Evolutionary conservation across 2,113 vertebrate species (phyloP), one percentile per base, ranked within the genome.

Genomic region (Hemiscyllium ocellatum): DNA sequence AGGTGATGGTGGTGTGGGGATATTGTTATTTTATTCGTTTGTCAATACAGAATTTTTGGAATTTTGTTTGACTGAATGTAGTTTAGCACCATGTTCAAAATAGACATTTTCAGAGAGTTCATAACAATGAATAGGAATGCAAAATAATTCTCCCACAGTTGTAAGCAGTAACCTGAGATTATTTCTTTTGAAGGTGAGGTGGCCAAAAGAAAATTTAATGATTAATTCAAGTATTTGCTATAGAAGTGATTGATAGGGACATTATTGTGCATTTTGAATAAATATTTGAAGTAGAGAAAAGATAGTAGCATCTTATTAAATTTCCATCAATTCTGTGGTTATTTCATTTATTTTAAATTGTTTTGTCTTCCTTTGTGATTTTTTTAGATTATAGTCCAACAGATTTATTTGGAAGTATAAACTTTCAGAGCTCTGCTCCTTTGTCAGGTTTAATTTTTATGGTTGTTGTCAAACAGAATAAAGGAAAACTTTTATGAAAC

Each of bases 271-370:
- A 80, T 37, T 37, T 80, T 83, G 80, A 42, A 83, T 83, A 83
- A 83, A 83, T 47, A 83, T 47, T 83, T 83, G 80, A 83, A 83
- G 80, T 19, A 83, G 72, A 76, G 72, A 26, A 47, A 76, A 76
- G 72, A 76, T 2, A 29, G 98, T 98, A 69, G 37, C 33, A 13
- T 66, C 20, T 47, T 8, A 66, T 22, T 33, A 19, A 29, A 91
- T 65, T 29, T 24, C 37, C 37, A 70, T 29, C 8, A 20, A 33
- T 15, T 61, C 15, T 37, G n/a, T 22, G 0, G 29, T 93, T 37
- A 19, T n/a, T 91, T 61, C 26, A 91, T 3, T 37, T 19, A 37
- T 68, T 68, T 24, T 24, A 93, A 91, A 33, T 61, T 2, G 33
- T 87, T 86, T 86, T 17, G 4, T 91, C 5, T 17, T 83, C n/a